Evolutionary conservation across 2,113 vertebrate genomes (phyloP), one percentile per base, ranked within the genome.

Genomic region (Dicaeum eximium): DNA sequence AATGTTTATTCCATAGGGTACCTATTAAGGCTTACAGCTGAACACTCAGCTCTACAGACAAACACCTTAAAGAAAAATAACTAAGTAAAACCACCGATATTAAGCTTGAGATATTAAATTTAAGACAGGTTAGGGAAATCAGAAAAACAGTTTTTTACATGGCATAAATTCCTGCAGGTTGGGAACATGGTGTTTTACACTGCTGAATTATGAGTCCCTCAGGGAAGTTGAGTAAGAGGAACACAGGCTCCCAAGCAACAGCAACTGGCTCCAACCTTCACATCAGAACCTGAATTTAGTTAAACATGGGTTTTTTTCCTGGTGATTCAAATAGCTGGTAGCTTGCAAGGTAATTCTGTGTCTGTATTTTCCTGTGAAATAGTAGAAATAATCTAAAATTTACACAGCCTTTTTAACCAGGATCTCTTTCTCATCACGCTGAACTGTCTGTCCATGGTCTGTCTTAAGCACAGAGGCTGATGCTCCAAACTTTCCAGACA

Each of bases 181-280:
- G 35, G 31, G 25, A 81, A 56, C 16, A 56, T 0, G 0, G 15
- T 53, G 33, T 67, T 93, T 74, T n/a, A 83, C 30, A 51, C 33
- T 7, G 3, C 0, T 35, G 27, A 73, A 69, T 11, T 8, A 62
- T 11, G 11, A 47, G 13, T 31, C 21, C 38, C 47, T 58, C 0
- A 0, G 54, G 69, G 4, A 88, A 90, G 22, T 0, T 3, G 25
- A 69, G 18, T 2, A 2, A 80, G 40, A 86, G 11, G 19, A 91
- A 23, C 1, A 3, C 4, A 7, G 30, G 56, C 27, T 88, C n/a
- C 65, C 4, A 58, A 47, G 14, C 11, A 61, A 45, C 28, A 64
- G 21, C 58, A 73, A 54, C 21, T 37, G 51, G 57, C 42, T 85
- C 21, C 61, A 67, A 42, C 13, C 15, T 74, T 48, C 61, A 44